These are phyloP conservation scores for Numenius phaeopus DNA, from an alignment of 2,797 vertebrate genomes.

Conservation along the genomic window DNA sequence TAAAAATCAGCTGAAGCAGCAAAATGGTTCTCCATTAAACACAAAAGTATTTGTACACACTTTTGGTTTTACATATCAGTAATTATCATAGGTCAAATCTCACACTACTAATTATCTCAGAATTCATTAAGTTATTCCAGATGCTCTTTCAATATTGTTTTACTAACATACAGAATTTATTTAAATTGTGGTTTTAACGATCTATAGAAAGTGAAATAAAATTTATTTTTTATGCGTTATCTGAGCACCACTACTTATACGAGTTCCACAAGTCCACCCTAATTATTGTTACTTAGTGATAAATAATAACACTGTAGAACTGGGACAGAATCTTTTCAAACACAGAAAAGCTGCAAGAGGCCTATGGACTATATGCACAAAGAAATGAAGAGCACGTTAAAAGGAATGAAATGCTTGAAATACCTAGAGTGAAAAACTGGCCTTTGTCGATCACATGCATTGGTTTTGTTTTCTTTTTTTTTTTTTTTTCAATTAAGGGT, in stretches of 20 bases:
- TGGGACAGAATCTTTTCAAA: background rate
- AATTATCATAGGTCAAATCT: background rate
- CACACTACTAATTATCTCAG: background rate
- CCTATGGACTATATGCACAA: background rate
- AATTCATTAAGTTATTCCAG: background rate
- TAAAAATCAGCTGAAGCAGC: background rate
- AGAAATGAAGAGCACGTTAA: background rate
- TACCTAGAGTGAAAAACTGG: background rate
- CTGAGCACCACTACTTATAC: background rate
- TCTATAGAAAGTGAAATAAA: background rate
- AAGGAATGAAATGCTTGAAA: background rate
- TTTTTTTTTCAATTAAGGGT: background rate
- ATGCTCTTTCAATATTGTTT: background rate
- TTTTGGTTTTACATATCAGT: background rate
- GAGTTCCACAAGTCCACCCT: background rate
- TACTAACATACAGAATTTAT: background rate
- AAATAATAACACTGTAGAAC: background rate
- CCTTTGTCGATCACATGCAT: background rate
- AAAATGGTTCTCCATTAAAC: background rate
- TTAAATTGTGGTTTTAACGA: background rate
- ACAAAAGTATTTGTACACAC: background rate
- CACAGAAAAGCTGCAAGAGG: background rate
- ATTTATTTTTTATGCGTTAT: rapidly evolving
- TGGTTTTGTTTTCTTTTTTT: background rate
- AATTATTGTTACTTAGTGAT: background rate